These are phyloP conservation scores for Agraylea sexmaculata DNA, from an alignment of 1,140 invertebrate species.

Conservation along the genomic window DNA sequence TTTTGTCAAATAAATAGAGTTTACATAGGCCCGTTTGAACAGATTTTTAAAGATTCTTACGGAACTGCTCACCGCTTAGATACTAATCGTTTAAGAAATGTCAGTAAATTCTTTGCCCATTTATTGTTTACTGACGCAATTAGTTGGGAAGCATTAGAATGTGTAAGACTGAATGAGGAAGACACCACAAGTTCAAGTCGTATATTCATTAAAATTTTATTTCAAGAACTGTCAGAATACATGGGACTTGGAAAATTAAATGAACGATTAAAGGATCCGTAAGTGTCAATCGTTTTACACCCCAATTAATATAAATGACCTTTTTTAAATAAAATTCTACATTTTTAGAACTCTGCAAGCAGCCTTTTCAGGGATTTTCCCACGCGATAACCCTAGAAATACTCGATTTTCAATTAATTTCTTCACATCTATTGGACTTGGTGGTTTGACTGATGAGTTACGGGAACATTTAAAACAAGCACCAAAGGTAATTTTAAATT, in stretches of 20 bases:
- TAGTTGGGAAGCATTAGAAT: conserved; percentile 78
- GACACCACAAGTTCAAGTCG: conserved; percentile 95
- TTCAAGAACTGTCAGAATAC: conserved; percentile 92
- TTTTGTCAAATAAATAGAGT: conserved; percentile 88
- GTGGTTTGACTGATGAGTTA: conserved; percentile 89
- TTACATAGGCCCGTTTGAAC: conserved; percentile 86
- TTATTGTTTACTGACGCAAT: conserved; percentile 94
- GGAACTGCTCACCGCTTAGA: conserved; percentile 88
- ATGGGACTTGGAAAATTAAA: conserved; percentile 91
- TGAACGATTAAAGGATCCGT: conserved; percentile 76
- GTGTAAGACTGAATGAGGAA: conserved; percentile 88
- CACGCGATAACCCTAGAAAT: conserved; percentile 90
- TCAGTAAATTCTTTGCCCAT: conserved; percentile 97
- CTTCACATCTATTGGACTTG: conserved; percentile 96
- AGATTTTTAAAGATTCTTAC: conserved; percentile 94
- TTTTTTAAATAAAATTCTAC: conserved; percentile 15
- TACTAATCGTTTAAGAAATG: conserved; percentile 94
- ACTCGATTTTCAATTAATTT: conserved; percentile 99
- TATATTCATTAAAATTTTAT: conserved; percentile 96
- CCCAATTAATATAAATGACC: neutral
- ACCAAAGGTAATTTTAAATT: conserved; percentile 45
- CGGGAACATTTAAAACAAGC: conserved; percentile 79
- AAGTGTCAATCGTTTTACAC: no score
- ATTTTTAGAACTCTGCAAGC: conserved; percentile 64
- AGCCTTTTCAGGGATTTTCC: conserved; percentile 88